Evolutionary conservation across 2,888 invertebrate genomes (phyloP), one percentile per base, ranked within the genome.

Genomic region (Drosophila conformis): DNA sequence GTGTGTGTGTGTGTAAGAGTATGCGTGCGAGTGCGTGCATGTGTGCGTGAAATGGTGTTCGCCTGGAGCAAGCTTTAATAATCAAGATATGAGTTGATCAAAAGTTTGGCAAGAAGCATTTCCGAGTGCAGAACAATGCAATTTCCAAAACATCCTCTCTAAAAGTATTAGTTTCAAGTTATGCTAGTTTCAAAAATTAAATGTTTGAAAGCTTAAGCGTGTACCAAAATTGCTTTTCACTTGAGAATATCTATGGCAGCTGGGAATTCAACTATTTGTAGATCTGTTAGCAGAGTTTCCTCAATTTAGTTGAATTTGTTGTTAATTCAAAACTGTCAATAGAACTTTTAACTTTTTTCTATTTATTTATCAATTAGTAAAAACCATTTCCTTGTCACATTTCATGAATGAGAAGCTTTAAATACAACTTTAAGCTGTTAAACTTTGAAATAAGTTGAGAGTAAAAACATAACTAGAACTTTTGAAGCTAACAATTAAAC

Each of bases 51-150:
- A 29, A 27, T 57, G 40, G 38, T n/a, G 57, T 35, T 62, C 42
- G 62, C 76, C 68, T 57, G 51, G 7, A 68, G 70, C 52, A 52
- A 33, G 64, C 65, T 53, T 52, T 38, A 53, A 69, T 69, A 67
- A 65, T 67, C 56, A 46, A 79, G 59, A 62, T 70, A 68, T 59
- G 38, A 75, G 64, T 35, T 59, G 62, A 40, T 48, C 70, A 59
- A 51, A 51, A 60, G 33, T 48, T 48, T 31, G 36, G 6, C 27
- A 36, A n/a, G 15, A 21, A 42, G 2, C n/a, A 42, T 18, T 25
- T 31, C 5, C n/a, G n/a, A 49, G 18, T 18, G 15, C 27, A 18
- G 5, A 49, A 29, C 29, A 29, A 40, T 29, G 40, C 57, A 40
- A 29, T 56, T 40, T 40, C 29, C 15, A 57, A 15, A 31, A 40